Conservation (phyloP, 2,888 invertebrate species). For the Corbicula japonica region DNA sequence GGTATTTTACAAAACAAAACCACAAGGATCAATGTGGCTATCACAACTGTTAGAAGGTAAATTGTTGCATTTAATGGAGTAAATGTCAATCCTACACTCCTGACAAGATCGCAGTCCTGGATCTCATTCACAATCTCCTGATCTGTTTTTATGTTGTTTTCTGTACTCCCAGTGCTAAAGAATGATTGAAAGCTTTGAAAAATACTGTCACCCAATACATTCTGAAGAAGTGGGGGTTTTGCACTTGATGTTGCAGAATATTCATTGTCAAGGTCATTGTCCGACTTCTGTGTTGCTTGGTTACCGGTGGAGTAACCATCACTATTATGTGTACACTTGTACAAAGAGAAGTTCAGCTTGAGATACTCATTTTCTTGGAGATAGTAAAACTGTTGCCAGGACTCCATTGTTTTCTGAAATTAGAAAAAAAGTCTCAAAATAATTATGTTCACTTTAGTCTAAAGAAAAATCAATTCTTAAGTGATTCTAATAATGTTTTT, state of each 20-base stretch:
- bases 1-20: neutral
- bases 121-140: too few relatives aligned
- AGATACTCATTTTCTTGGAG: constrained; percentile 16
- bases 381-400: constrained; percentile 3
- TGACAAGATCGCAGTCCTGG: neutral
- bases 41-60: too few relatives aligned
- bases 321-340: constrained; percentile 17
- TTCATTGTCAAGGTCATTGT: neutral
- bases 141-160: neutral
- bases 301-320: too few relatives aligned
- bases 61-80: too few relatives aligned
- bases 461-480: neutral
- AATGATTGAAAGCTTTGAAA: constrained; percentile 35
- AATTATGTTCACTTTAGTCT: neutral
- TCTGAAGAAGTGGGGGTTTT: constrained; percentile 42
- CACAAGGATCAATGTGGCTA: neutral
- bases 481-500: too few relatives aligned
- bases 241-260: neutral
- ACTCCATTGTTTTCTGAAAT: constrained; percentile 19
- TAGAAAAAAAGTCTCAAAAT: neutral
- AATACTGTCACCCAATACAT: constrained; percentile 53
- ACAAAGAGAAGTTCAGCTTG: constrained; percentile 22
- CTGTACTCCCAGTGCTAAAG: constrained; percentile 6
- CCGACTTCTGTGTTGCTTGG: too few relatives aligned
- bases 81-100: neutral